A percentile compares a stretch with the other conserved stretches of the same genome.
Conservation (phyloP, 2,797 vertebrate genomes). For the Anas acuta region DNA sequence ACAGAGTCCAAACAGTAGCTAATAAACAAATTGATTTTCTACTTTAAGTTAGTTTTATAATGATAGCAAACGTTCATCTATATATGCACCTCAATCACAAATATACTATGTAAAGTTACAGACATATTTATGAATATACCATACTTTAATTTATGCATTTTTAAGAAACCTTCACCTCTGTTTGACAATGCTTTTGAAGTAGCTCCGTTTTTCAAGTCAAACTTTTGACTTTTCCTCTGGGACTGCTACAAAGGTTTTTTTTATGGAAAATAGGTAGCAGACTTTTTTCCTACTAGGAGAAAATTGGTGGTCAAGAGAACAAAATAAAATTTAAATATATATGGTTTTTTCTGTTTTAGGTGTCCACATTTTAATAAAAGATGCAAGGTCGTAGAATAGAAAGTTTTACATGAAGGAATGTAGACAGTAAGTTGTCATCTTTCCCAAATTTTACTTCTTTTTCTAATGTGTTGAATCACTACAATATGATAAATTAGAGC, state of each 20-base stretch:
- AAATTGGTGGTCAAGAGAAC: constrained; percentile 58
- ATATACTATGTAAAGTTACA: neutral
- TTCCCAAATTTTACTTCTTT: neutral
- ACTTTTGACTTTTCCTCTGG: constrained; percentile 78
- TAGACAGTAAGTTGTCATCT: neutral
- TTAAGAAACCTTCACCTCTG: constrained; percentile 68
- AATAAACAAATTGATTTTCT: constrained; percentile 73
- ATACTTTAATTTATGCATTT: constrained; percentile 68
- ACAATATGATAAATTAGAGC: neutral
- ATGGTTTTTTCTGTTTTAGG: neutral
- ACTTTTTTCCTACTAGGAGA: constrained; percentile 8
- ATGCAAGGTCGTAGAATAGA: neutral
- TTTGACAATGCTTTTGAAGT: constrained; percentile 82
- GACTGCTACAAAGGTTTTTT: constrained; percentile 75
- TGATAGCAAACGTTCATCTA: neutral
- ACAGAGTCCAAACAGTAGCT: constrained; percentile 40
- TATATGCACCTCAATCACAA: neutral
- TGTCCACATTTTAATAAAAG: neutral
- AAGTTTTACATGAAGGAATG: neutral
- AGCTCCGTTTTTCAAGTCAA: constrained; percentile 78
- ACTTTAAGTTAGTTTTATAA: constrained; percentile 26
- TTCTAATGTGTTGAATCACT: neutral
- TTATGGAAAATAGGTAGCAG: constrained; percentile 66
- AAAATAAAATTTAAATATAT: neutral
- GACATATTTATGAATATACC: constrained; percentile 37